These are phyloP conservation scores for Ctenochaetus hawaiiensis DNA, from an alignment of 2,797 vertebrate genomes.

Conservation along the genomic window DNA sequence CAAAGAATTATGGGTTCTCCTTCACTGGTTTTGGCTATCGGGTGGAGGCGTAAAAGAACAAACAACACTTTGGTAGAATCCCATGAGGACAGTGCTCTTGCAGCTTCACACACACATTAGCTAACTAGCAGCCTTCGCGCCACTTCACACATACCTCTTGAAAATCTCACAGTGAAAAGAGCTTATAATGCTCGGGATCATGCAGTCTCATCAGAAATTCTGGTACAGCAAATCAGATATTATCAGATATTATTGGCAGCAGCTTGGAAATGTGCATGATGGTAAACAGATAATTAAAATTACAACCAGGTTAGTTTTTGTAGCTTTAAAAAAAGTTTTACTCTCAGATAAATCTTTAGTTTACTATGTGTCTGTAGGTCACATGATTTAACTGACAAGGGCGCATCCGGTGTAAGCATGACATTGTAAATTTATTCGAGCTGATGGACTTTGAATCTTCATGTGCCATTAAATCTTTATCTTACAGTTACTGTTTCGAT, in stretches of 20 bases:
- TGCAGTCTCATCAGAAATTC: conserved; percentile 25
- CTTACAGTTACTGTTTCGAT: conserved; percentile 26
- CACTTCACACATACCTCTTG: conserved; percentile 59
- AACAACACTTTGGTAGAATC: conserved; percentile 78
- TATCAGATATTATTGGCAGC: background rate
- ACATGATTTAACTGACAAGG: background rate
- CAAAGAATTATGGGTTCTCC: conserved; percentile 87
- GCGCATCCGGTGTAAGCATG: conserved; percentile 6
- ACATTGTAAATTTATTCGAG: conserved; percentile 14
- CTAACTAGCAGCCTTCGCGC: conserved; percentile 55
- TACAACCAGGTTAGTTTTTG: background rate
- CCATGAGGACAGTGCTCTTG: conserved; percentile 65
- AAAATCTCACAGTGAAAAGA: conserved; percentile 28
- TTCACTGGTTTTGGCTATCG: conserved; percentile 79
- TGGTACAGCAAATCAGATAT: background rate
- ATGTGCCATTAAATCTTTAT: conserved; percentile 18
- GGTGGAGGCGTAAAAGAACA: conserved; percentile 72
- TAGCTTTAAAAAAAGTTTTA: background rate
- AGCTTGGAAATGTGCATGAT: background rate
- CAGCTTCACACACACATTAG: conserved; percentile 69
- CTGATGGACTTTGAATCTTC: conserved; percentile 56
- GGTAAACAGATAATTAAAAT: background rate
- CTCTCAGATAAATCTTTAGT: background rate
- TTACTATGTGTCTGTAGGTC: background rate
- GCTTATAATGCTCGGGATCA: conserved; percentile 37